These are phyloP conservation scores for Petrocephalus microphthalmus DNA, from an alignment of 2,113 vertebrate species.

Conservation along the genomic window DNA sequence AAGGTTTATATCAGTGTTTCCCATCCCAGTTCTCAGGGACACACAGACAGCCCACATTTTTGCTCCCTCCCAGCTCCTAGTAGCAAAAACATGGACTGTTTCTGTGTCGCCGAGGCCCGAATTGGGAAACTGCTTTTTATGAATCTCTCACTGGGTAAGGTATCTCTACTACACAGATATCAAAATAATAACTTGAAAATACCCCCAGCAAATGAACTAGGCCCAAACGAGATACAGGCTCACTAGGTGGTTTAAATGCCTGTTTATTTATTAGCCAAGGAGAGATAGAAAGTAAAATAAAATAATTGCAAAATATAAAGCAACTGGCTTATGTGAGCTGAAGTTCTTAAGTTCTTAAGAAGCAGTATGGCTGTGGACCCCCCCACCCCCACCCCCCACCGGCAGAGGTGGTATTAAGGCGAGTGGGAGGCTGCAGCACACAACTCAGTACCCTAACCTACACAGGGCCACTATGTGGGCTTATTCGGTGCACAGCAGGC, in stretches of 20 bases:
- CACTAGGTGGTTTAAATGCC: background rate
- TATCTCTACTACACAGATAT: background rate
- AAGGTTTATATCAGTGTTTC: background rate
- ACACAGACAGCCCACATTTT: background rate
- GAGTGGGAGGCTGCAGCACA: slow-evolving; percentile 54
- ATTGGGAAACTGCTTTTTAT: background rate
- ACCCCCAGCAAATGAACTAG: too few species aligned
- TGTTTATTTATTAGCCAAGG: background rate
- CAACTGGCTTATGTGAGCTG: slow-evolving; percentile 47
- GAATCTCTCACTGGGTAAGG: background rate
- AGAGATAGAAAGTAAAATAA: background rate
- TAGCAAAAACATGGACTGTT: background rate
- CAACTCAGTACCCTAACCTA: slow-evolving; percentile 59
- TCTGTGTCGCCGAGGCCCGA: background rate
- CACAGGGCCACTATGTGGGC: slow-evolving; percentile 51
- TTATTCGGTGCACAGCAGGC: slow-evolving; percentile 19
- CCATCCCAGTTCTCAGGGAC: background rate
- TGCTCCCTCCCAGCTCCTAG: background rate
- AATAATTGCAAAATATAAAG: slow-evolving; percentile 25
- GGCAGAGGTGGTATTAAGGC: slow-evolving; percentile 43
- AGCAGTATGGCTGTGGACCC: slow-evolving; percentile 28
- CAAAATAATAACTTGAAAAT: background rate
- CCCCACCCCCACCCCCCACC: slow-evolving; percentile 49
- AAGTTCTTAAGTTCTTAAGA: slow-evolving; percentile 53
- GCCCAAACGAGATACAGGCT: background rate